These are phyloP conservation scores for Macrosiphum euphorbiae DNA, from an alignment of 2,888 invertebrate species.

Conservation along the genomic window DNA sequence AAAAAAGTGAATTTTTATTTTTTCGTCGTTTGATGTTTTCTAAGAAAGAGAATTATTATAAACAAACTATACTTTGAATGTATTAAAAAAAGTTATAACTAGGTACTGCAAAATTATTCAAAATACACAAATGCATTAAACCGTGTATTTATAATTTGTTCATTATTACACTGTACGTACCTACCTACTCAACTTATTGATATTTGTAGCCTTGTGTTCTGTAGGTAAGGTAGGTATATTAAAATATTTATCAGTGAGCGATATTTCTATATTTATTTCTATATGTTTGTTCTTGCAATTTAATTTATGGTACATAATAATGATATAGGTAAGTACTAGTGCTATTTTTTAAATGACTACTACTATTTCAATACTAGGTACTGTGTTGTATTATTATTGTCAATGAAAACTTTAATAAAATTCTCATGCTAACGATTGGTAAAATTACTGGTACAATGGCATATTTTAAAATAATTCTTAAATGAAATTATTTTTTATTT, in stretches of 20 bases:
- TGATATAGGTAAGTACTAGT: too few relatives aligned
- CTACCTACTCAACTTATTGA: not conserved
- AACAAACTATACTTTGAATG: not conserved
- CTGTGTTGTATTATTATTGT: not conserved
- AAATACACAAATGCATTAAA: not conserved
- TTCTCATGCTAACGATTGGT: not conserved
- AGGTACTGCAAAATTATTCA: not conserved
- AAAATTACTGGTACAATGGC: not conserved
- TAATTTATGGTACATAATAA: not conserved
- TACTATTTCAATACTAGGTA: not conserved
- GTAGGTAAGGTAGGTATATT: not conserved
- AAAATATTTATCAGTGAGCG: not conserved
- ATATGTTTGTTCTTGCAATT: not conserved
- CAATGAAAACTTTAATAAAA: not conserved
- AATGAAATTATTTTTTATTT: too few relatives aligned
- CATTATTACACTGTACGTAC: not conserved
- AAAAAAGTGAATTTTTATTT: not conserved
- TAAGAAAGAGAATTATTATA: not conserved
- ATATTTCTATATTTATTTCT: not conserved
- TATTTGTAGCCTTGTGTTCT: not conserved
- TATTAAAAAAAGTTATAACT: not conserved
- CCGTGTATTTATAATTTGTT: not conserved
- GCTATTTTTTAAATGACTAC: not conserved
- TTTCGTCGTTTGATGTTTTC: not conserved
- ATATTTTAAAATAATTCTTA: not conserved